phyloP scores from a whole-genome alignment of 2,888 invertebrate genomes.

The Acleris emargana region DNA sequence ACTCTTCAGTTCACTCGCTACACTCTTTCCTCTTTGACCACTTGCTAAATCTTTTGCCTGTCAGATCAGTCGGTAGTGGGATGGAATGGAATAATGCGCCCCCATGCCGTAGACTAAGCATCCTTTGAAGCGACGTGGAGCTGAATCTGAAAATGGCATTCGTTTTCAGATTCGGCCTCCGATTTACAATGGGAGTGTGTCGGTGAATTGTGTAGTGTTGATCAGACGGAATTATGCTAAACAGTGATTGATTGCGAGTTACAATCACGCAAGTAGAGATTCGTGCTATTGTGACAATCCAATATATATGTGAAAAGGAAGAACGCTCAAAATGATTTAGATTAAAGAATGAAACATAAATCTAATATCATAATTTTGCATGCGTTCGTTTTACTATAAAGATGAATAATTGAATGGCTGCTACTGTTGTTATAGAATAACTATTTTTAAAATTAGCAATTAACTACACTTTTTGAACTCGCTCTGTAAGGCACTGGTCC shows the following conservation, averaged over 20 bases:
- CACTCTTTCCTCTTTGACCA: slow-evolving; percentile 59
- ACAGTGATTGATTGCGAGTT: background rate
- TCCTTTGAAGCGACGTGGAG: slow-evolving; percentile 19
- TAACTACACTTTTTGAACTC: too few relatives aligned
- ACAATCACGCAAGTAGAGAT: background rate
- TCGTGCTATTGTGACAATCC: background rate
- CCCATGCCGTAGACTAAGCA: slow-evolving; percentile 43
- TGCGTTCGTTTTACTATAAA: too few relatives aligned
- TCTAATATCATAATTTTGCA: too few relatives aligned
- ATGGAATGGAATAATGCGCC: slow-evolving; percentile 49
- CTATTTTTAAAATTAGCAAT: too few relatives aligned
- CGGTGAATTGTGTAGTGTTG: background rate
- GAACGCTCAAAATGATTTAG: background rate
- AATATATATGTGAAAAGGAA: background rate
- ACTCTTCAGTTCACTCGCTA: slow-evolving; percentile 48
- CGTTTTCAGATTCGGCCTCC: slow-evolving; percentile 15
- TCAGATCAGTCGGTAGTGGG: slow-evolving; percentile 52
- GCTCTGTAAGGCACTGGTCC: too few relatives aligned
- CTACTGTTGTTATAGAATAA: too few relatives aligned
- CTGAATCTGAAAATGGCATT: slow-evolving; percentile 4
- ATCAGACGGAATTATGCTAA: background rate
- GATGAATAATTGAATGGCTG: too few relatives aligned
- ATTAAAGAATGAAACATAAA: too few relatives aligned
- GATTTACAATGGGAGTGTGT: slow-evolving; percentile 9
- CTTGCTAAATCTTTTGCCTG: slow-evolving; percentile 64